Evolutionary conservation across 2,113 vertebrate genomes (phyloP), one percentile per base, ranked within the genome.

Genomic region (Mormoops blainvillei): DNA sequence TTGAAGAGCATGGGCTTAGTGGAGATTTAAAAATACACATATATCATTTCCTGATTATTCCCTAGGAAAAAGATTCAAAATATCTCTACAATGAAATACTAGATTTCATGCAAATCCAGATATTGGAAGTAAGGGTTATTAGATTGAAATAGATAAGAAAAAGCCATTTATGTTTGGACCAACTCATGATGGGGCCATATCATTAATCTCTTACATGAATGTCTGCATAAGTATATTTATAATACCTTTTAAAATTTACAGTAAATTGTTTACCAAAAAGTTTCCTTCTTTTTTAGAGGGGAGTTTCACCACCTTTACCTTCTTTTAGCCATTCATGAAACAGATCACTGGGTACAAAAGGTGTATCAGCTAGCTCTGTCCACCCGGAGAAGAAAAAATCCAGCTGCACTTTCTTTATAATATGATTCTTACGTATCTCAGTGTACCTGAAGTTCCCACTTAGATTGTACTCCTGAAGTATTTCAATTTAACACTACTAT

Each of bases 401-500:
- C 36, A 52, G 38, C 28, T 65, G 70, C 13, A 43, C 38, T 73
- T 58, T 77, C 81, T 92, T 91, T 20, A 54, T 33, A 54, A 22
- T 14, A 24, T 76, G 73, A 68, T 76, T 13, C 22, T 92, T 77
- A 61, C 83, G 86, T 91, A 68, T 74, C 33, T 96, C 68, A 73
- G 0, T 68, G 70, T 85, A 54, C 65, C 20, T 83, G 70, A 89
- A 89, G 38, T 93, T 93, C 63, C 74, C 28, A 71, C n/a, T 94
- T 76, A 41, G 43, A 83, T 80, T 89, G 96, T 92, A 18, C 65
- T 94, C 73, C 84, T 38, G 63, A 89, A 88, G 31, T 84, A 77
- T 96, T 94, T 97, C 89, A 89, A 93, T 93, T 92, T 89, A 93
- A 73, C 52, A n/a, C 48, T 92, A 56, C 80, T 88, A 54, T 91